Conservation (phyloP, 2,797 vertebrate genomes). For the Phalloptychus januarius region DNA sequence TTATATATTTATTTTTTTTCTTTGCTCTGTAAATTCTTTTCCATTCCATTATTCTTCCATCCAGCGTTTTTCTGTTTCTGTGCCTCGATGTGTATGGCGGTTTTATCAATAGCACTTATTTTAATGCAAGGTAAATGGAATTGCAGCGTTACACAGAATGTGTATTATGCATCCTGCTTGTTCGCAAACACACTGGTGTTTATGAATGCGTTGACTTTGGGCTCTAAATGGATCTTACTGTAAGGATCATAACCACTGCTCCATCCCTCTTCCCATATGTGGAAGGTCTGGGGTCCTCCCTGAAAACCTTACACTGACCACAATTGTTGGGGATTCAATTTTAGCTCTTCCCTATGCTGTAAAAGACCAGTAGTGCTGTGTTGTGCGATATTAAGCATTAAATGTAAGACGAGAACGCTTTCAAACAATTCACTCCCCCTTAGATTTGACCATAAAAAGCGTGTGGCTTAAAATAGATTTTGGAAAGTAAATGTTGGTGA, state of each 20-base stretch:
- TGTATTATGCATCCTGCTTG: neutral
- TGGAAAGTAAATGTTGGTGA: neutral
- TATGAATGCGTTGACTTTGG: constrained; percentile 1
- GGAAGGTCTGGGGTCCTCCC: neutral
- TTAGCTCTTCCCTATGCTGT: constrained; percentile 3
- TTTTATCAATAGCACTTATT: constrained; percentile 2
- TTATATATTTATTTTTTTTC: neutral
- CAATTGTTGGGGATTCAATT: constrained; percentile 7
- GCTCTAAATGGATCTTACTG: constrained; percentile 9
- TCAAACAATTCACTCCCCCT: constrained; percentile 10
- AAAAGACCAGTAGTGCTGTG: constrained; percentile 9
- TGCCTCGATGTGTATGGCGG: neutral
- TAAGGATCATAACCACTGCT: constrained; percentile 2
- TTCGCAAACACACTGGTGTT: neutral
- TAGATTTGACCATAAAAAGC: constrained; percentile 9
- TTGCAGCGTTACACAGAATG: neutral
- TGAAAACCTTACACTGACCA: neutral
- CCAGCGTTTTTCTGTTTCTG: neutral
- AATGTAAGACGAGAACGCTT: constrained; percentile 11
- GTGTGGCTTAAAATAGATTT: constrained; percentile 3
- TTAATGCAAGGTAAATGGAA: constrained; percentile 1
- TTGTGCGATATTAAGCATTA: constrained; percentile 8
- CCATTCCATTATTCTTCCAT: neutral
- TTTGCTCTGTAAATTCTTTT: neutral
- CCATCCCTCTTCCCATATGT: constrained; percentile 10